Base-by-base conservation (phyloP, 2,888 invertebrate genomes). In the Neocrepidodera transversa region DNA sequence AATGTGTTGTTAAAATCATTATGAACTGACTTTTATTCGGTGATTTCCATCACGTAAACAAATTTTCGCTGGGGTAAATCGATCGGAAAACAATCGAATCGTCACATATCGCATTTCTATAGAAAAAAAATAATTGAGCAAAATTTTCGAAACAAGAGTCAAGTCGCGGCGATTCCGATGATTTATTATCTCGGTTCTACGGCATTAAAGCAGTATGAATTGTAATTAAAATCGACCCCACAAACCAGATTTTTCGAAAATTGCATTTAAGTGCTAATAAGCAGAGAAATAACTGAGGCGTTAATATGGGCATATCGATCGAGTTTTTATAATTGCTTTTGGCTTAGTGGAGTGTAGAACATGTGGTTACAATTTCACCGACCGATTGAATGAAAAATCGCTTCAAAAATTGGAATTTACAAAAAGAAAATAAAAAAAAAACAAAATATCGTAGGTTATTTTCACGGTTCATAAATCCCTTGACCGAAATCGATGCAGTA, bases 191-290 rank as follows among this genome's bases (percentile, higher is more conserved):
- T 11, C 28, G 45, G 5, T 2, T 14, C 43, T 10, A n/a, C 16
- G 1, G 5, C 26, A 42, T 45, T 45, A 45, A 45, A 45, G 3
- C 45, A 13, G 10, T 18, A 18, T 45, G 26, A 17, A 42, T 17
- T 30, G 42, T 52, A 52, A 52, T 52, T 52, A 52, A 52, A 28
- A 42, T 14, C 20, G 6, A 20, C 26, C 51, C 51, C 28, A 13
- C 18, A 2, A 40, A 13, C 18, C 30, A 18, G 11, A 42, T 52
- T 42, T 52, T 30, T 30, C n/a, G 13, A 42, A 52, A 52, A 52
- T 42, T 42, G 42, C 28, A 40, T 42, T 28, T 52, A 52, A 40
- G 40, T 52, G 52, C 52, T 52, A 52, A 52, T 52, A 52, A 52
- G 42, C 52, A 30, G 40, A 26, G 45, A 18, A 45, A 45, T 45